Base-by-base conservation (phyloP, 2,113 vertebrate genomes). In the Cyphomyrus plagiostoma region DNA sequence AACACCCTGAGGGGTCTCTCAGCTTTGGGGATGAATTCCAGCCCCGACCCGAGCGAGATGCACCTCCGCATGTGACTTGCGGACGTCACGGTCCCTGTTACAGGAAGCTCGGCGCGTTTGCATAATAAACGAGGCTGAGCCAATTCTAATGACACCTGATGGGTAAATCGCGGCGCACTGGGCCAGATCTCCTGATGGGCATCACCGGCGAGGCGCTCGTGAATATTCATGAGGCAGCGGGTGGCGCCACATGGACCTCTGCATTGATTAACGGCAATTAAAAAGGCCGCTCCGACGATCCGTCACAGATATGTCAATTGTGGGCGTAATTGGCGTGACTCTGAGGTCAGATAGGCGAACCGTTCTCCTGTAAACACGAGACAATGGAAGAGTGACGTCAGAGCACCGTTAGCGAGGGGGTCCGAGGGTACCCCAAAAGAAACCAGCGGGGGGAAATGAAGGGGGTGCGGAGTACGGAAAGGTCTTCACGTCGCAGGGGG, bases 211-310 rank as follows among this genome's bases (percentile, higher is more conserved):
- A 90, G 88, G 90, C 85, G 39, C 3, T 39, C 66, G 93, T 95
- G 93, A 93, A 95, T 95, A 95, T 96, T 96, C 94, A 95, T 94
- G 92, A 88, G n/a, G 49, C 19, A 50, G 88, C 83, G 50, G 89
- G 92, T 92, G 93, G 95, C 92, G 91, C 50, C 77, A 91, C 93
- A 93, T 92, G 89, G 90, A 91, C 91, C 90, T 94, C 92, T 88
- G 89, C 91, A 92, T 94, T 95, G 94, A 94, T 96, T 94, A 96
- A 92, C 90, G 26, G 91, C 95, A 95, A 96, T 96, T 96, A 96
- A 95, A 92, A 94, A 39, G 13, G 77, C 42, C 17, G 8, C 19
- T 45, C 39, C 42, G 77, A 42, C 4, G 39, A 92, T 92, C 90
- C 90, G 94, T 93, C 93, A 94, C 92, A 92, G 92, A 91, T 92